These are phyloP conservation scores for Australoheros scitulus DNA, from an alignment of 2,113 vertebrate genomes.

Conservation along the genomic window DNA sequence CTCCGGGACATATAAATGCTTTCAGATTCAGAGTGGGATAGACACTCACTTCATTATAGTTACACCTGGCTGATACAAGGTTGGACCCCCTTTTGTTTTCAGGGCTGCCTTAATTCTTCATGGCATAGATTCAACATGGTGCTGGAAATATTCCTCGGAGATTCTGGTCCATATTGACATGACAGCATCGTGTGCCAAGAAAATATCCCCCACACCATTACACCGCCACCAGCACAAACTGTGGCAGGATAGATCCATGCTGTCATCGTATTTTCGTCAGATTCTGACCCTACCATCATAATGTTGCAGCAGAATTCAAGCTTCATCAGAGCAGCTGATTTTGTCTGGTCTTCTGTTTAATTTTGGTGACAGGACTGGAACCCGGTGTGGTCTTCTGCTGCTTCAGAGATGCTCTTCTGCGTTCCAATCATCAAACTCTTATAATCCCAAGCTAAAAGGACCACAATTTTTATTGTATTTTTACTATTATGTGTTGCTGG, in stretches of 20 bases:
- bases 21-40: not conserved
- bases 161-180: not conserved
- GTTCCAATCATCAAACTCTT: not conserved
- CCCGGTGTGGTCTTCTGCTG: not conserved
- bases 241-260: not conserved
- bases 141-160: not conserved
- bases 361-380: not conserved
- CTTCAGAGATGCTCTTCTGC: not conserved
- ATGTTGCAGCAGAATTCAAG: not conserved
- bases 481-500: not conserved
- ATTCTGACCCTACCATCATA: not conserved
- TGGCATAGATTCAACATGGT: not conserved
- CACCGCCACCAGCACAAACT: not conserved
- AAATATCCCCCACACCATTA: not conserved
- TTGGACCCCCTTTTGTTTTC: not conserved
- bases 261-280: not conserved
- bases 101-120: not conserved
- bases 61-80: not conserved
- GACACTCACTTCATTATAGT: not conserved
- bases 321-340: not conserved
- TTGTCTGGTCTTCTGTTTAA: not conserved
- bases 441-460: not conserved
- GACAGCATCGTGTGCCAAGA: not conserved
- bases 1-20: not conserved
- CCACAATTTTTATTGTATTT: no score